Percentiles rank a stretch among this genome's conserved stretches.
Evolutionary conservation across 2,797 vertebrate genomes (phyloP).

Genomic region (Notolepis coatsorum): DNA sequence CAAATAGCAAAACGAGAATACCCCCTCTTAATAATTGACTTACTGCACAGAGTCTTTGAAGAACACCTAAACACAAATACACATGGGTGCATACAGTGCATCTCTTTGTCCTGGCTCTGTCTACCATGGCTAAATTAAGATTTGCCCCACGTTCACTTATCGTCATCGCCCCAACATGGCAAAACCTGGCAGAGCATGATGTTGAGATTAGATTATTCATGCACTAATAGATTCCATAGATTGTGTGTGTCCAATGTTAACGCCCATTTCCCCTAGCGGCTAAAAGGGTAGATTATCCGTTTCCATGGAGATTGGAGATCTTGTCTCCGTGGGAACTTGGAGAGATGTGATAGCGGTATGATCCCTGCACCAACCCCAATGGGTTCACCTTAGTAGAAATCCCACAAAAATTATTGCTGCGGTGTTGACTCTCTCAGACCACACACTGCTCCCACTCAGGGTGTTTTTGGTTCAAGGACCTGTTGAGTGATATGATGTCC

Average conservation of each 20-base stretch:
- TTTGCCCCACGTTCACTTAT: not conserved
- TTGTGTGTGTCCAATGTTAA: constrained; percentile 23
- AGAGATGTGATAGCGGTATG: constrained; percentile 36
- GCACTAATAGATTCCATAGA: not conserved
- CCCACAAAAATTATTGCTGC: constrained; percentile 37
- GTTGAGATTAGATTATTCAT: constrained; percentile 9
- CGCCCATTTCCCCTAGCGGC: constrained; percentile 29
- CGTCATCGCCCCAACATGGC: not conserved
- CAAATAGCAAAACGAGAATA: too few species aligned
- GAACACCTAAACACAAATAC: not conserved
- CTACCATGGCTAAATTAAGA: constrained; percentile 18
- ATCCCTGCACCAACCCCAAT: constrained; percentile 46
- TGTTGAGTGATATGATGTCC: too few species aligned
- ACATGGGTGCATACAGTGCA: not conserved
- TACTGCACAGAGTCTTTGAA: not conserved
- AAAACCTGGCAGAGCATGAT: not conserved
- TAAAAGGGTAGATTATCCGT: constrained; percentile 64
- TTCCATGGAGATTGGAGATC: constrained; percentile 75
- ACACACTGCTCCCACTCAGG: not conserved
- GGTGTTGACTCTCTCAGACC: not conserved
- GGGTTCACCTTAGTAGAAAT: constrained; percentile 42
- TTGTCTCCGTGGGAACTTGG: constrained; percentile 43
- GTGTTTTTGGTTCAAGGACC: not conserved
- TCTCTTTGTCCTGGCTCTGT: not conserved
- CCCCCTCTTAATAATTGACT: too few species aligned